Evolutionary conservation across 1,140 invertebrate genomes (phyloP).

Genomic region (Amyelois transitella): DNA sequence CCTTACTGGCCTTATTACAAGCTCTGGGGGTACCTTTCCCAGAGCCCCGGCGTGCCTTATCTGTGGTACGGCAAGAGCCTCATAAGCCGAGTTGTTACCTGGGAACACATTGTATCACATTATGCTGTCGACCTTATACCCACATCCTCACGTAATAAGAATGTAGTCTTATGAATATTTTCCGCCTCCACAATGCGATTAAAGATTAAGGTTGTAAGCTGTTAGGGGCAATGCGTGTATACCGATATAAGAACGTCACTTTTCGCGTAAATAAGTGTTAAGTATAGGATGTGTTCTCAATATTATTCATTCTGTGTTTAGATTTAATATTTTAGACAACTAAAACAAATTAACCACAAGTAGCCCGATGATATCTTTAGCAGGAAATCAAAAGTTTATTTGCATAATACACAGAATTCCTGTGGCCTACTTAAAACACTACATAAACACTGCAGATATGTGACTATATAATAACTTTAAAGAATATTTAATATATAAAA

Average conservation of each 20-base stretch:
- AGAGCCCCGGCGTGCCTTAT: constrained; percentile 64
- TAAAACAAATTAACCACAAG: no score
- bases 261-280: no score
- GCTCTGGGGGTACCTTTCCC: constrained; percentile 10
- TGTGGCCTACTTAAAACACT: no score
- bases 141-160: constrained; percentile 52
- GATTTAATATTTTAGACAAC: no score
- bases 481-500: no score
- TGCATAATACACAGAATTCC: no score
- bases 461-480: no score
- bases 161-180: constrained; percentile 54
- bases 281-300: no score
- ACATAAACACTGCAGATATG: no score
- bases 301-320: no score
- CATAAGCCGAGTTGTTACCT: constrained; percentile 64
- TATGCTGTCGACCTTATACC: constrained; percentile 43
- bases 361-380: no score
- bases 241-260: no score
- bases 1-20: constrained; percentile 50
- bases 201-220: constrained; percentile 10
- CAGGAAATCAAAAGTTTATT: neutral
- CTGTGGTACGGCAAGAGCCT: constrained; percentile 49
- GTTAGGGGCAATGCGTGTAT: neutral
- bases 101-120: constrained; percentile 64
- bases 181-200: constrained; percentile 33